Percentiles rank a stretch among this genome's conserved stretches.
These are phyloP conservation scores for Helicoverpa assulta DNA, from an alignment of 2,888 invertebrate species.

Conservation along the genomic window DNA sequence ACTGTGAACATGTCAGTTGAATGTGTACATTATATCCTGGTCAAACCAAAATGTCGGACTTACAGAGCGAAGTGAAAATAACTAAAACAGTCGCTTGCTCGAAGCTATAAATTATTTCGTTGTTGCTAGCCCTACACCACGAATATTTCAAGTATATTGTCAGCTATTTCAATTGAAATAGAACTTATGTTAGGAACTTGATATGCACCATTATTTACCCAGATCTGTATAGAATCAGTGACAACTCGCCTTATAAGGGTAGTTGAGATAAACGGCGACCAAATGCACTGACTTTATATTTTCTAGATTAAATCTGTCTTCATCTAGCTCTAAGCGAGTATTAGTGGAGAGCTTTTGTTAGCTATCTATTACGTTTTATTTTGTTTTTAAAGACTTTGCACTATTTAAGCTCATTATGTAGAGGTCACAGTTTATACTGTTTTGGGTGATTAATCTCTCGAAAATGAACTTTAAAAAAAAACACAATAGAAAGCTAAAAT, in stretches of 20 bases:
- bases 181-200: slow-evolving; percentile 44
- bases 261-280: slow-evolving; percentile 48
- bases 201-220: slow-evolving; percentile 53
- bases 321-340: slow-evolving; percentile 1
- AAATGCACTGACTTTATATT: slow-evolving; percentile 41
- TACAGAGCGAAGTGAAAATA: slow-evolving; percentile 34
- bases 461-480: too few species aligned
- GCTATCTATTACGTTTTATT: background rate
- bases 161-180: slow-evolving; percentile 53
- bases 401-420: too few species aligned
- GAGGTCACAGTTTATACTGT: too few species aligned
- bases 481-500: too few species aligned
- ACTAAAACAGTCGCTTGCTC: slow-evolving; percentile 17
- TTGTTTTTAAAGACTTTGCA: background rate
- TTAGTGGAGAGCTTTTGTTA: background rate
- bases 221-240: slow-evolving; percentile 47
- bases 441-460: too few species aligned
- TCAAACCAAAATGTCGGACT: slow-evolving; percentile 17
- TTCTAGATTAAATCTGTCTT: slow-evolving; percentile 32
- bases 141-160: slow-evolving; percentile 57
- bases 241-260: slow-evolving; percentile 39
- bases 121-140: slow-evolving; percentile 40
- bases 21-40: background rate
- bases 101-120: slow-evolving; percentile 45
- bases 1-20: background rate